These are phyloP conservation scores for Antheraea assamensis DNA, from an alignment of 2,888 invertebrate genomes.

Conservation along the genomic window DNA sequence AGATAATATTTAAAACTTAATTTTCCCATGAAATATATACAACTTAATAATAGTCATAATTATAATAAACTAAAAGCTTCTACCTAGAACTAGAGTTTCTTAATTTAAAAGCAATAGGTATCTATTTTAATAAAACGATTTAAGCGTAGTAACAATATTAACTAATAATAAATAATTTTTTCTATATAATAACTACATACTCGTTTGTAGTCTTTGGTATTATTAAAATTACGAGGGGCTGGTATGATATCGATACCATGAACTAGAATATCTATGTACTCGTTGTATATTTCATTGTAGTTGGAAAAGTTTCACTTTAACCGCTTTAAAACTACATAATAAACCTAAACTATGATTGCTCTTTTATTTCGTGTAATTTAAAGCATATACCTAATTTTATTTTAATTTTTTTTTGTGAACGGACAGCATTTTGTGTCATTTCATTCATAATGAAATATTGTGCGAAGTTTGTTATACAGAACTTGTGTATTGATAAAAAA, in stretches of 20 bases:
- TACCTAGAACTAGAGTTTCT: conserved; percentile 18
- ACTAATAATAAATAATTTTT: conserved; percentile 35
- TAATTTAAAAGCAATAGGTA: conserved; percentile 30
- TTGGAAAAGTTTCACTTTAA: conserved; percentile 32
- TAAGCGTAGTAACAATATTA: conserved; percentile 52
- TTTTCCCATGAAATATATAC: conserved; percentile 50
- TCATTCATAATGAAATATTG: conserved; percentile 38
- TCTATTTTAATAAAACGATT: conserved; percentile 38
- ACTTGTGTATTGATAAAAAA: neutral
- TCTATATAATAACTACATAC: conserved; percentile 27
- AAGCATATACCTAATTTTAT: conserved; percentile 58
- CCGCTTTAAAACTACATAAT: conserved; percentile 41
- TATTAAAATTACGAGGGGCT: conserved; percentile 53
- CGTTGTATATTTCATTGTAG: conserved; percentile 67
- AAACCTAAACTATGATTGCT: conserved; percentile 57
- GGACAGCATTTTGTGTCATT: conserved; percentile 47
- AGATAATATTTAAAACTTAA: conserved; percentile 36
- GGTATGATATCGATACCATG: conserved; percentile 41
- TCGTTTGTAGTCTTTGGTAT: conserved; percentile 40
- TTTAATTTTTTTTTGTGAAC: conserved; percentile 37
- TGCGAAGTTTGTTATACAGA: conserved; percentile 38
- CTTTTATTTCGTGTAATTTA: conserved; percentile 48
- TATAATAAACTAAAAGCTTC: conserved; percentile 28
- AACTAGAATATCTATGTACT: conserved; percentile 49
- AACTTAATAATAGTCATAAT: conserved; percentile 45